Base-by-base conservation (phyloP, 2,888 invertebrate species). In the Oligia strigilis region DNA sequence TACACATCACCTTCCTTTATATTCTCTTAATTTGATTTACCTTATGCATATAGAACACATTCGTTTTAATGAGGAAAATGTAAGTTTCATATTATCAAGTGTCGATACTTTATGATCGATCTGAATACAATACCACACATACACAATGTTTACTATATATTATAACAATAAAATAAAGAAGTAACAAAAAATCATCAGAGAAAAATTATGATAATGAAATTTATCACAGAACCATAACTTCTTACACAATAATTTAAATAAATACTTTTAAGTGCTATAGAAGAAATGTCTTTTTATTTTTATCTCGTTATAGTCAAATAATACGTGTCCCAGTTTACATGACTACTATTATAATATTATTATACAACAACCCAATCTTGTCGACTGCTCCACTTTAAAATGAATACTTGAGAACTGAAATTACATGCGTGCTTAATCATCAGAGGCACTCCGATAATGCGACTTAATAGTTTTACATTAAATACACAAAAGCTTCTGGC, bases 241-340 rank as follows among this genome's bases (percentile, higher is more conserved):
- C 55, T 70, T 77, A 84, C 55, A 58, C 40, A 84, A 74, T 80
- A 75, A 75, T 80, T 87, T 86, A 84, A 86, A 80, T 87, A 87
- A 74, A 79, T 84, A 84, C 70, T 71, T 76, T 43, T 81, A 71
- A 66, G 55, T 75, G 69, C 36, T 83, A 17, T 65, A n/a, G 13
- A 43, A 23, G 84, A 84, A 74, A 80, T 87, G 85, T 87, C 87
- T 85, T 87, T 49, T 83, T 76, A 87, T 85, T 87, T 49, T 83
- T 76, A 85, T 67, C 52, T 80, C 36, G 4, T 64, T 62, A 36
- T 60, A 83, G 58, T 86, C 72, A 85, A 81, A 76, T 76, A 76
- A 81, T 83, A 83, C 11, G 19, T 84, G 85, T 65, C 62, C 81
- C 49, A 74, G 81, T 82, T 81, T 49, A 66, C 19, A 72, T 52